Conservation (phyloP, 1,140 invertebrate genomes). For the Heliconius melpomene region DNA sequence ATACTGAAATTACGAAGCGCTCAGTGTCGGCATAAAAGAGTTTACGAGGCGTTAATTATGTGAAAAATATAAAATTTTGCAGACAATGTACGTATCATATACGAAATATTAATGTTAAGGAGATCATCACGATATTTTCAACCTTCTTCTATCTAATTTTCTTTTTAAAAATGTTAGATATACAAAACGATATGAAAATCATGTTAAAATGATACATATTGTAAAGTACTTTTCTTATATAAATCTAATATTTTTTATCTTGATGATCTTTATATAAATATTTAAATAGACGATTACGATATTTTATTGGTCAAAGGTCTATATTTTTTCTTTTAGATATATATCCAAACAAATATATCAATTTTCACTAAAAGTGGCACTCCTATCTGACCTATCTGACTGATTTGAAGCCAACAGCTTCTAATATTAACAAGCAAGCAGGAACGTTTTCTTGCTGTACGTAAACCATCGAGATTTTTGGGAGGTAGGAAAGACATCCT, state of each 20-base stretch:
- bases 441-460: too few relatives aligned
- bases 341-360: too few relatives aligned
- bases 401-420: too few relatives aligned
- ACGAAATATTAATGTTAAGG: neutral
- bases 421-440: too few relatives aligned
- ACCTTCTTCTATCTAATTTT: neutral
- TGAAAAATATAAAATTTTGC: conserved; percentile 1
- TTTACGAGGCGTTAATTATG: conserved; percentile 19
- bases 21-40: conserved; percentile 18
- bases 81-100: conserved; percentile 4
- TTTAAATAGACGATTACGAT: neutral
- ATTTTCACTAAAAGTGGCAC: too few relatives aligned
- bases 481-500: too few relatives aligned
- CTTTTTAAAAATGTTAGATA: too few relatives aligned
- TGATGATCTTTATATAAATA: neutral
- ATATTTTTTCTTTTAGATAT: neutral
- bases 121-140: conserved; percentile 2
- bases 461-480: too few relatives aligned
- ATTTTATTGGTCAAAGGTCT: neutral
- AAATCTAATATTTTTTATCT: neutral
- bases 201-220: neutral
- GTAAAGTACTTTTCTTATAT: too few relatives aligned
- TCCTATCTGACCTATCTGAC: too few relatives aligned
- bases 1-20: conserved; percentile 5
- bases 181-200: neutral